A percentile compares a stretch with the other conserved stretches of the same genome.
Conservation (phyloP, 1,140 invertebrate genomes). For the Cyclargus thomasi region DNA sequence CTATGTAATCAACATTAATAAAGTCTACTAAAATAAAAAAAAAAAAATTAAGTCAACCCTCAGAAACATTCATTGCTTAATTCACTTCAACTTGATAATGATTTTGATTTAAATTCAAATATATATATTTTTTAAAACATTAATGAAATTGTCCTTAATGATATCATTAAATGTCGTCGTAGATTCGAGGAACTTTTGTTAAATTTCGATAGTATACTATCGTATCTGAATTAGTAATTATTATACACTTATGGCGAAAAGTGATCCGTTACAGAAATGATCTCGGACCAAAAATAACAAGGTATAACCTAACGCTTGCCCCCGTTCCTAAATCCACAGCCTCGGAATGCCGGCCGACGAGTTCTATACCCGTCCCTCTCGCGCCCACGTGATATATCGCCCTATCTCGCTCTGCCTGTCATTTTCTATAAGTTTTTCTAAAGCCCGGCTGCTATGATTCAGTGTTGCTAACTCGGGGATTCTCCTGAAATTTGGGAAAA, state of each 20-base stretch:
- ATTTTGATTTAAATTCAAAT: no score
- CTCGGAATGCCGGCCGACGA: conserved; percentile 69
- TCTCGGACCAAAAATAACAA: conserved; percentile 63
- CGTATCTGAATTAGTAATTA: no score
- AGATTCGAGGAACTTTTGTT: no score
- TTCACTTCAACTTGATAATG: no score
- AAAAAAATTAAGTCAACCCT: no score
- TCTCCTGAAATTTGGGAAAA: conserved; percentile 28
- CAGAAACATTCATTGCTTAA: no score
- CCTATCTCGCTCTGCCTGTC: conserved; percentile 66
- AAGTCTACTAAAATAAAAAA: no score
- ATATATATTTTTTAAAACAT: no score
- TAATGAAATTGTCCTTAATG: no score
- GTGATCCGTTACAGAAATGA: conserved; percentile 37
- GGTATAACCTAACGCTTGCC: conserved; percentile 70
- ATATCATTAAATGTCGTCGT: no score
- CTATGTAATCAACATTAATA: no score
- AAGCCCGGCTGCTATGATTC: conserved; percentile 59
- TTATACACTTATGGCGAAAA: conserved; percentile 27
- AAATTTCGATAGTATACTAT: no score
- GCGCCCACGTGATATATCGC: conserved; percentile 65
- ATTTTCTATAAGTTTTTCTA: conserved; percentile 75
- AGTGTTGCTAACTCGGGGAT: conserved; percentile 63
- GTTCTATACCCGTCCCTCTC: conserved; percentile 67
- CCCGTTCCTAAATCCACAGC: conserved; percentile 72